A percentile compares a stretch with the other conserved stretches of the same genome.
phyloP scores from a whole-genome alignment of 2,888 invertebrate genomes.

The Punctoribates punctum region DNA sequence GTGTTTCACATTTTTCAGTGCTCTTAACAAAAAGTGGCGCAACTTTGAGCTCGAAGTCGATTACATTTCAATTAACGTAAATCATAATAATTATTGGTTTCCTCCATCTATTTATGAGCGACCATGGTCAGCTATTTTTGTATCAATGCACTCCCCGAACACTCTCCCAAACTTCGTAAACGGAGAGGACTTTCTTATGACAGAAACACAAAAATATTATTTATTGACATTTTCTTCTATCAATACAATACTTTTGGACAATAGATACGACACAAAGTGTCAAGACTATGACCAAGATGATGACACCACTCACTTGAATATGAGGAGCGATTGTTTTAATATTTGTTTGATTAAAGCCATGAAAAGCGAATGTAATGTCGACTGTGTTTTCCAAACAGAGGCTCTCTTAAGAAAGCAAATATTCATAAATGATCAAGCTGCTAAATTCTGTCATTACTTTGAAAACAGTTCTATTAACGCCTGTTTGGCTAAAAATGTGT shows the following conservation, averaged over 20 bases:
- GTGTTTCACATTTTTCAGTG: slow-evolving; percentile 26
- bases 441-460: too few species aligned
- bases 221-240: background rate
- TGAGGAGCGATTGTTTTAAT: background rate
- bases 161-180: background rate
- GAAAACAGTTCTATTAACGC: too few species aligned
- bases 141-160: background rate
- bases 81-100: background rate
- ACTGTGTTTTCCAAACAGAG: background rate
- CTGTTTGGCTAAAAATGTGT: too few species aligned
- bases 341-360: background rate
- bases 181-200: background rate
- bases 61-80: background rate
- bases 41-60: background rate
- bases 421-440: background rate
- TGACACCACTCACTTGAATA: background rate
- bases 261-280: background rate
- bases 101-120: background rate
- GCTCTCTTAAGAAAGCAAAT: background rate
- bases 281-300: background rate
- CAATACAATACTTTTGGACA: background rate
- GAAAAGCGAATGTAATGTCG: background rate
- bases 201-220: background rate
- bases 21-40: background rate
- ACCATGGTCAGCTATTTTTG: background rate